Percentiles rank a stretch among this genome's conserved stretches.
These are phyloP conservation scores for Pantherophis guttatus DNA, from an alignment of 2,113 vertebrate species.

Conservation along the genomic window DNA sequence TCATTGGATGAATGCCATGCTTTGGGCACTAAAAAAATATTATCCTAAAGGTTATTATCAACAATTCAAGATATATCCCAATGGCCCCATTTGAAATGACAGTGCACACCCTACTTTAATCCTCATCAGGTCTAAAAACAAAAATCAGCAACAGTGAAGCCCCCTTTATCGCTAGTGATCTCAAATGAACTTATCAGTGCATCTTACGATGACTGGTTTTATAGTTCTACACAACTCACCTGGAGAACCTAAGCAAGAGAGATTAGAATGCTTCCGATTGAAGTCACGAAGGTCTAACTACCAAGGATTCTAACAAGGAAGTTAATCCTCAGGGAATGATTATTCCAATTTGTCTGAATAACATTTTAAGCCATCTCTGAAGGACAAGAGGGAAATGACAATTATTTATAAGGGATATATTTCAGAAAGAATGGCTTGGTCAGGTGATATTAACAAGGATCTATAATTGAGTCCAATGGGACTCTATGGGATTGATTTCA, in stretches of 20 bases:
- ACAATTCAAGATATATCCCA: background rate
- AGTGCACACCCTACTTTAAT: background rate
- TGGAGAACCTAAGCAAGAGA: background rate
- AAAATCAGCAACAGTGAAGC: background rate
- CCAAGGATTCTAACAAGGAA: background rate
- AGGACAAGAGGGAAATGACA: background rate
- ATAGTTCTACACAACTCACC: background rate
- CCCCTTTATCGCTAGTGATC: background rate
- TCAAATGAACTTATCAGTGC: background rate
- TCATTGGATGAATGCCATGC: background rate
- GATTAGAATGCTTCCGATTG: background rate
- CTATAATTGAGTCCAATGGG: background rate
- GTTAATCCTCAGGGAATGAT: background rate
- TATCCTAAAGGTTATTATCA: background rate
- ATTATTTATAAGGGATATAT: background rate
- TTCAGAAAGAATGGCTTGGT: background rate
- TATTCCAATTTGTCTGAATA: background rate
- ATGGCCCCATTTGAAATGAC: background rate
- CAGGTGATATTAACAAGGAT: background rate
- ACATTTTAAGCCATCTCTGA: background rate
- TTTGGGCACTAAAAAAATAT: background rate
- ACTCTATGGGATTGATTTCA: background rate
- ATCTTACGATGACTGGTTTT: background rate
- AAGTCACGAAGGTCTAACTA: background rate
- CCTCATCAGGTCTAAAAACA: background rate